Base-by-base conservation (phyloP, 1,140 invertebrate species). In the Adelges cooleyi region DNA sequence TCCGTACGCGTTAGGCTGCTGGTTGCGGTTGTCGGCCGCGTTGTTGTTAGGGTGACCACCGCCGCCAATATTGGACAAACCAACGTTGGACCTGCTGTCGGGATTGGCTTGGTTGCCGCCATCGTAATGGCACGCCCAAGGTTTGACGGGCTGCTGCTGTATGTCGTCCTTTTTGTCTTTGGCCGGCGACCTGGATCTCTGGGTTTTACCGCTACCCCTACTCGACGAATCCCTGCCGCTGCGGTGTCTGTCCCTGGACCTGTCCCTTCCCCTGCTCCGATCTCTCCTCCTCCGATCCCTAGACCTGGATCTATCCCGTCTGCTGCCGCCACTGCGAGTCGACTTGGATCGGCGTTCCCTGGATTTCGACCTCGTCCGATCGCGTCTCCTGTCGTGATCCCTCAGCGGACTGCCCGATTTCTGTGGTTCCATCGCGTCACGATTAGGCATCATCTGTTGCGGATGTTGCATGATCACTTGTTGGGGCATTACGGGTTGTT, bases 331-430 rank as follows among this genome's bases (percentile, higher is more conserved):
- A 27, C 52, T 56, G 8, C 68, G 48, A n/a, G 65, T 36, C 65
- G 59, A 49, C 79, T 72, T 65, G 78, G 73, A 23, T 77, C 56
- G 65, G 9, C 70, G 68, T 22, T 68, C 70, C 20, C 69, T 56
- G 11, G 77, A 68, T 59, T 46, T 18, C 69, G 67, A 50, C 68
- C 72, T 68, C 65, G 42, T 33, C 0, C 56, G 70, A 67, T 42
- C 67, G 50, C 54, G 66, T 52, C 65, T 70, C 22, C 70, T 69
- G 33, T 66, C 65, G 4, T 72, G 67, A 17, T 71, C 69, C 23
- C 73, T 70, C 18, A 66, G 69, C 5, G 73, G 69, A 33, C 75
- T 73, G 38, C 74, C 11, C 11, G 29, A 33, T 33, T 33, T 33
- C 11, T 33, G 29, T 11, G 11, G 29, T 33, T 33, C 5, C 11